A percentile compares a stretch with the other conserved stretches of the same genome.
phyloP scores from a whole-genome alignment of 2,797 vertebrate species.

The Gymnothorax reevesii region DNA sequence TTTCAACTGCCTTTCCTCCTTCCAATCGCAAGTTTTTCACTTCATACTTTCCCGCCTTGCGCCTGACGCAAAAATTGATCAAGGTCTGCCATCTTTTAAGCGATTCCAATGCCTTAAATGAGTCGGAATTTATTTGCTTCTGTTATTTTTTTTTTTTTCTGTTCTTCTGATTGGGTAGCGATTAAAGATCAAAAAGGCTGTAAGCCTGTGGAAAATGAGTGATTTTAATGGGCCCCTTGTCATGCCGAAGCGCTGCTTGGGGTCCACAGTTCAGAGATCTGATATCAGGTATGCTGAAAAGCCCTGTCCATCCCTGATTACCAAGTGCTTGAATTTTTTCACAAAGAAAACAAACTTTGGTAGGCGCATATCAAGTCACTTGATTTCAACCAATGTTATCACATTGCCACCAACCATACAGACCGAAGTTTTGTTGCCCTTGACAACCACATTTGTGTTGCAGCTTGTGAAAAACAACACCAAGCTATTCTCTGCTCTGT shows the following conservation, averaged over 20 bases:
- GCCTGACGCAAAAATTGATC: too few species aligned
- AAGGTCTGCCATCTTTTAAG: too few species aligned
- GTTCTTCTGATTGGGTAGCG: too few species aligned
- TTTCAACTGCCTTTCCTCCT: neutral
- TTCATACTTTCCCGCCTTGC: too few species aligned
- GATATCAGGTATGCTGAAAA: neutral
- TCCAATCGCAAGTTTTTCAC: too few species aligned
- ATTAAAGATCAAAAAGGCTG: too few species aligned
- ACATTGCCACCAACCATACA: neutral
- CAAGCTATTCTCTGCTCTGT: conserved; percentile 27
- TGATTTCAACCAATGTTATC: neutral
- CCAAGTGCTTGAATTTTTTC: neutral
- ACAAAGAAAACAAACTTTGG: neutral
- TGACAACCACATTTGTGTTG: conserved; percentile 33
- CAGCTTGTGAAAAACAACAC: conserved; percentile 22
- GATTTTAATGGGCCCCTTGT: neutral
- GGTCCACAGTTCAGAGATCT: neutral
- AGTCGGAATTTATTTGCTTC: too few species aligned
- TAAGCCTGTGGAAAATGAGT: too few species aligned
- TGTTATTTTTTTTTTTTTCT: too few species aligned
- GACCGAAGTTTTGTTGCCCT: conserved; percentile 10
- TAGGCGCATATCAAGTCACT: neutral
- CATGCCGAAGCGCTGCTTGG: neutral
- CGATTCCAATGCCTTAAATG: too few species aligned
- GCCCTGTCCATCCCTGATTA: neutral